These are phyloP conservation scores for Drosophila incognita DNA, from an alignment of 2,888 invertebrate genomes.

Conservation along the genomic window DNA sequence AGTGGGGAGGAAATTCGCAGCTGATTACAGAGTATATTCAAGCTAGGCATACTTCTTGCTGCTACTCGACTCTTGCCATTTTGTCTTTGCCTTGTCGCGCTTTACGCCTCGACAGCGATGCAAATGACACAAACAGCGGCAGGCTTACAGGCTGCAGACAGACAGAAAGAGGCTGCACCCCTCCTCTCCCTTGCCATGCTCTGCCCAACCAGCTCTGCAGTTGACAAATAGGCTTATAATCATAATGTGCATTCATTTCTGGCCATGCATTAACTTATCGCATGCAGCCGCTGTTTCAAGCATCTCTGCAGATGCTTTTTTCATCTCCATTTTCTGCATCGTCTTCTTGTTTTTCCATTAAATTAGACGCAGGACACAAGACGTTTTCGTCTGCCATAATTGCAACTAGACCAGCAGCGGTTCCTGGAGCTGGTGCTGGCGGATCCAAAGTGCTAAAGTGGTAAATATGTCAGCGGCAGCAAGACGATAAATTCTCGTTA, in stretches of 20 bases:
- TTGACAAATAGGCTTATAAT: constrained; percentile 75
- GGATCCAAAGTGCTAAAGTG: constrained; percentile 72
- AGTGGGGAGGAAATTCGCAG: too few species aligned
- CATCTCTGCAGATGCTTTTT: constrained; percentile 30
- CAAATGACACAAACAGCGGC: constrained; percentile 67
- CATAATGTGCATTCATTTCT: constrained; percentile 73
- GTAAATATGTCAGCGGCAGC: constrained; percentile 81
- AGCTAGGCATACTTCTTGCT: neutral
- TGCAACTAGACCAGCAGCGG: constrained; percentile 31
- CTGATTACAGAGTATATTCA: neutral
- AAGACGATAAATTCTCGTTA: constrained; percentile 78
- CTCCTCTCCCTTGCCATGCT: neutral
- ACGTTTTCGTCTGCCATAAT: constrained; percentile 60
- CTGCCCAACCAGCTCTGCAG: constrained; percentile 1
- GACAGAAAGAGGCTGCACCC: neutral
- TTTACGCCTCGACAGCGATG: constrained; percentile 61
- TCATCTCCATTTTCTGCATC: neutral
- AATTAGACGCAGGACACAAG: constrained; percentile 71
- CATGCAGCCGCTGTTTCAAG: constrained; percentile 48
- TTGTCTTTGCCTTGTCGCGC: constrained; percentile 54
- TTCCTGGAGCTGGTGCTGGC: constrained; percentile 7
- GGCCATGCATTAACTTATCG: constrained; percentile 39
- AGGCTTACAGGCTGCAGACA: constrained; percentile 27
- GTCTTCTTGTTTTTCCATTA: constrained; percentile 64
- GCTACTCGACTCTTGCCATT: neutral